These are phyloP conservation scores for Dusona sp. DNA, from an alignment of 2,888 invertebrate species.

Conservation along the genomic window DNA sequence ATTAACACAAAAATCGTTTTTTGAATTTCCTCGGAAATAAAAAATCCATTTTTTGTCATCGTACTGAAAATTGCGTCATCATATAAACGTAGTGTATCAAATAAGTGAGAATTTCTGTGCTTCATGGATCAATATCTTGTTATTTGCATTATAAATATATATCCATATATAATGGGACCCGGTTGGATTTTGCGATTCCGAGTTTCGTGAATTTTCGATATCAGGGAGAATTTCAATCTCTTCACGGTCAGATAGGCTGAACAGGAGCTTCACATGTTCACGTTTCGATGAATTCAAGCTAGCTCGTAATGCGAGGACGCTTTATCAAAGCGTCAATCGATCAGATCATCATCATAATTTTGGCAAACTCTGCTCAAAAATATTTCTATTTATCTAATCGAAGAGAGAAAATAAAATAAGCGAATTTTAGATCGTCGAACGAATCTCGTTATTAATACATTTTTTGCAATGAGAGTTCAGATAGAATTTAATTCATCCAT, in stretches of 20 bases:
- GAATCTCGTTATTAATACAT: neutral
- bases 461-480: neutral
- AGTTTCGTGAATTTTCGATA: conserved; percentile 29
- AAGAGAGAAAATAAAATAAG: neutral
- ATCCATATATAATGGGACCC: neutral
- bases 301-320: conserved; percentile 32
- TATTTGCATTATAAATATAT: neutral
- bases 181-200: conserved; percentile 10
- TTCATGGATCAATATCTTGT: conserved; percentile 20
- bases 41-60: neutral
- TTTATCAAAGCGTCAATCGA: conserved; percentile 60
- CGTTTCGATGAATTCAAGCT: conserved; percentile 52
- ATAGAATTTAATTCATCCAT: neutral
- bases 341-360: conserved; percentile 62
- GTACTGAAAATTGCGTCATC: neutral
- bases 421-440: neutral
- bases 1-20: neutral
- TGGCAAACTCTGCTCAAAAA: conserved; percentile 9
- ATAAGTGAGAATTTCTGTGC: neutral
- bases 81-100: neutral
- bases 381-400: neutral
- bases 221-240: conserved; percentile 42
- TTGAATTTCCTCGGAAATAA: neutral
- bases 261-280: conserved; percentile 15
- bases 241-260: conserved; percentile 34